Evolutionary conservation across 2,888 invertebrate genomes (phyloP).

Genomic region (Drosophila mimetica): DNA sequence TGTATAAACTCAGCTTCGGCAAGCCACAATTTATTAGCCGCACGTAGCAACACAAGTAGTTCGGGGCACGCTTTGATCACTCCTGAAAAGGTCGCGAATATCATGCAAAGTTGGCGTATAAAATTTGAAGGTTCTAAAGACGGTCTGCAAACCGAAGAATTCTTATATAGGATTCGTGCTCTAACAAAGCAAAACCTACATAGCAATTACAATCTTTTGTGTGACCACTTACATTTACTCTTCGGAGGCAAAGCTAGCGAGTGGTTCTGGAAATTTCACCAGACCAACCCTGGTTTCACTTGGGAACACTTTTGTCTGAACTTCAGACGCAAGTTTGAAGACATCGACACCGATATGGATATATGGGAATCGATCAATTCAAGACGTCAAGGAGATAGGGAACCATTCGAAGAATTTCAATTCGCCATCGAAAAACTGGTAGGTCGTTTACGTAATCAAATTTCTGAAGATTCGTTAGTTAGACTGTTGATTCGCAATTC

Average conservation of each 20-base stretch:
- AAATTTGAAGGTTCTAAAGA: neutral
- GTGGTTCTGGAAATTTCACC: slow-evolving; percentile 26
- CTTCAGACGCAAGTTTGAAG: slow-evolving; percentile 8
- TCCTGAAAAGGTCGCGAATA: neutral
- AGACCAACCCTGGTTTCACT: neutral
- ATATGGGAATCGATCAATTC: slow-evolving; percentile 12
- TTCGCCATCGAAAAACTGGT: slow-evolving; percentile 10
- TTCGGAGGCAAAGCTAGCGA: slow-evolving; percentile 1
- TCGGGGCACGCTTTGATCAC: no score
- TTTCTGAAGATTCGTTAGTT: slow-evolving; percentile 1
- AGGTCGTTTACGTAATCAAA: neutral
- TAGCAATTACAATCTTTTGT: neutral
- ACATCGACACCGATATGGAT: slow-evolving; percentile 17
- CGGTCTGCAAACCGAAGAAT: neutral
- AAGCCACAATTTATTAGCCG: no score
- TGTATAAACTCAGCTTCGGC: no score
- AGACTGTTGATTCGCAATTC: neutral
- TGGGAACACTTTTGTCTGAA: slow-evolving; percentile 20
- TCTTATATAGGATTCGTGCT: neutral
- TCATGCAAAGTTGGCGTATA: neutral
- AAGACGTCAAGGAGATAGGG: slow-evolving; percentile 2
- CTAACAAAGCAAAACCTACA: neutral
- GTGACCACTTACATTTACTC: neutral
- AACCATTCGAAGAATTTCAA: slow-evolving; percentile 21
- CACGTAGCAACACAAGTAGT: no score